Conservation (phyloP, 2,888 invertebrate genomes). For the Epistrophe grossulariae region DNA sequence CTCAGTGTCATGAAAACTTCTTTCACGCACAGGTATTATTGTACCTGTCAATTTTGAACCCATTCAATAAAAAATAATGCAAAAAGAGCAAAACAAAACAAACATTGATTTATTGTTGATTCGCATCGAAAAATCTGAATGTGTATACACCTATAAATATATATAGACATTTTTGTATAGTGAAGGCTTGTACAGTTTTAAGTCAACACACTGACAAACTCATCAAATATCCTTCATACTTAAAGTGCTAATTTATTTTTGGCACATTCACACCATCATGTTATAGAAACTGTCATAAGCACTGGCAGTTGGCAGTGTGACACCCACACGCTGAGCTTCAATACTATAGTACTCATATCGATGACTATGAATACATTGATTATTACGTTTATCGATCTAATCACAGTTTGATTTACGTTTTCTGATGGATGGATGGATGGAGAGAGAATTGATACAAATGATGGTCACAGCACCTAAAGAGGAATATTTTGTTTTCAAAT, state of each 20-base stretch:
- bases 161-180: no score
- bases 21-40: no score
- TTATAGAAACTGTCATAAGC: conserved; percentile 25
- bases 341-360: conserved; percentile 21
- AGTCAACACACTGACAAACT: conserved; percentile 18
- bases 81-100: conserved; percentile 28
- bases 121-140: conserved; percentile 20
- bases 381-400: not conserved
- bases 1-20: no score
- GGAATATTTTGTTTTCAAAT: not conserved
- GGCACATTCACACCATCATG: conserved; percentile 45
- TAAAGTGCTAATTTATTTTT: conserved; percentile 56
- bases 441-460: not conserved
- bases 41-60: conserved; percentile 47
- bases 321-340: conserved; percentile 8
- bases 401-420: not conserved
- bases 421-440: not conserved
- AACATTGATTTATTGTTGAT: conserved; percentile 59
- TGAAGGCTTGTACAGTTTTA: conserved; percentile 23
- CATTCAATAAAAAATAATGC: conserved; percentile 37
- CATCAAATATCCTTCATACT: conserved; percentile 67
- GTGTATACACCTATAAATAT: no score
- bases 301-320: not conserved
- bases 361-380: not conserved
- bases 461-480: not conserved